Evolutionary conservation across 2,797 vertebrate genomes (phyloP).

Genomic region (Decapterus maruadsi): DNA sequence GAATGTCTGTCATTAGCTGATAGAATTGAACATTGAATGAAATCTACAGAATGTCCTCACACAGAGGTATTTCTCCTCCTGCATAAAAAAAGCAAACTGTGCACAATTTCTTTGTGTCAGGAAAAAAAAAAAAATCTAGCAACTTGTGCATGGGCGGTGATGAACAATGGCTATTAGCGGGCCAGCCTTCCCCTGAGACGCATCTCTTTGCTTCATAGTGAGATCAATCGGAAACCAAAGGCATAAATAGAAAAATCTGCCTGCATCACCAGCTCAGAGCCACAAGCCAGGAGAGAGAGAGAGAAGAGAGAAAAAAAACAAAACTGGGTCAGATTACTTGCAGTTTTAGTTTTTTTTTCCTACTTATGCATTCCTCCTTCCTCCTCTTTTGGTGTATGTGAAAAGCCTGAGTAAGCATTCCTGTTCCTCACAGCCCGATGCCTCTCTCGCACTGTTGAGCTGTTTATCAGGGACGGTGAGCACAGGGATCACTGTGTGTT

Average conservation of each 20-base stretch:
- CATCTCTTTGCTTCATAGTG: constrained; percentile 35
- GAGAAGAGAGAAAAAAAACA: background rate
- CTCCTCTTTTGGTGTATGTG: constrained; percentile 37
- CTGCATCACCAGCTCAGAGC: constrained; percentile 42
- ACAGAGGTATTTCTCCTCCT: background rate
- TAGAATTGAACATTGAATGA: background rate
- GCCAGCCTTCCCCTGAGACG: constrained; percentile 35
- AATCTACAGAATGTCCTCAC: background rate
- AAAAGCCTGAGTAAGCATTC: constrained; percentile 73
- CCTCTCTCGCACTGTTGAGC: constrained; percentile 34
- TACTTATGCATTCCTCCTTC: constrained; percentile 42
- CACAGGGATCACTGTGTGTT: constrained; percentile 6
- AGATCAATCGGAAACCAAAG: constrained; percentile 45
- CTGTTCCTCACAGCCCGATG: constrained; percentile 23
- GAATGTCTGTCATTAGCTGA: background rate
- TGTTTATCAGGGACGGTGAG: constrained; percentile 29
- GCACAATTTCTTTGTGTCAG: background rate
- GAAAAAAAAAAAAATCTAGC: constrained; percentile 1
- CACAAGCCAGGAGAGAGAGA: constrained; percentile 7
- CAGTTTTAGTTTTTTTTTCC: constrained; percentile 41
- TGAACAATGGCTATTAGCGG: constrained; percentile 56
- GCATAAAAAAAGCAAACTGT: background rate
- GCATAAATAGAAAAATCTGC: constrained; percentile 52
- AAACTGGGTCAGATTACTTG: constrained; percentile 75
- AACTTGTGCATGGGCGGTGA: constrained; percentile 15